These are phyloP conservation scores for Eremobia ochroleuca DNA, from an alignment of 2,888 invertebrate genomes.

Conservation along the genomic window DNA sequence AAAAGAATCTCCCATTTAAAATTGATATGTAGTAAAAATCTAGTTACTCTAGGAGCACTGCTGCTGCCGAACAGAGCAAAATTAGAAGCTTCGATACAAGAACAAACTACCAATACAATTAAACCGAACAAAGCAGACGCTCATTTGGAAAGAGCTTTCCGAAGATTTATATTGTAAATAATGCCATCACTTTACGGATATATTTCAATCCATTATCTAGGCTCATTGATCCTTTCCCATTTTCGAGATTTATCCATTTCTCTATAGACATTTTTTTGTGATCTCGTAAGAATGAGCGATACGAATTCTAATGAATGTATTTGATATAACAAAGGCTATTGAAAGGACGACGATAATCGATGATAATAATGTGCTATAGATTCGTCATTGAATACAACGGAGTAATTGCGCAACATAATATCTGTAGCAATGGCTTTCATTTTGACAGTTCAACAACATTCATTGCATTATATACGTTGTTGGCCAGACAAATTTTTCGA, in stretches of 20 bases:
- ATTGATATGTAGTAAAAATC: neutral
- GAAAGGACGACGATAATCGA: constrained; percentile 24
- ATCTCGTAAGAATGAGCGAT: constrained; percentile 15
- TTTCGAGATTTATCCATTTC: constrained; percentile 31
- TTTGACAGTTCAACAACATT: neutral
- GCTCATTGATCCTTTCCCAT: constrained; percentile 33
- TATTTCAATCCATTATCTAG: constrained; percentile 45
- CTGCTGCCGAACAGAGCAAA: neutral
- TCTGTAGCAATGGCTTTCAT: neutral
- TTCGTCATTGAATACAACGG: constrained; percentile 11
- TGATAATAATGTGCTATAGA: constrained; percentile 13
- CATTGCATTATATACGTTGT: neutral
- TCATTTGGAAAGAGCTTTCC: constrained; percentile 18
- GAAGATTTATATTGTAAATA: constrained; percentile 40
- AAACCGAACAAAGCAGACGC: constrained; percentile 4
- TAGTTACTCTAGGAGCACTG: neutral
- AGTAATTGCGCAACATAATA: neutral
- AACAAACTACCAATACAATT: constrained; percentile 13
- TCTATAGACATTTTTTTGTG: constrained; percentile 35
- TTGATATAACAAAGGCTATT: constrained; percentile 32
- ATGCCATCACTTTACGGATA: constrained; percentile 41
- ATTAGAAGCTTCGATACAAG: neutral
- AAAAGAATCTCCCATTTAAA: neutral
- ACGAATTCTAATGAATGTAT: constrained; percentile 18
- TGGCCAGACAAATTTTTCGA: neutral